Base-by-base conservation (phyloP, 2,113 vertebrate genomes). In the Coptodon rendalli region DNA sequence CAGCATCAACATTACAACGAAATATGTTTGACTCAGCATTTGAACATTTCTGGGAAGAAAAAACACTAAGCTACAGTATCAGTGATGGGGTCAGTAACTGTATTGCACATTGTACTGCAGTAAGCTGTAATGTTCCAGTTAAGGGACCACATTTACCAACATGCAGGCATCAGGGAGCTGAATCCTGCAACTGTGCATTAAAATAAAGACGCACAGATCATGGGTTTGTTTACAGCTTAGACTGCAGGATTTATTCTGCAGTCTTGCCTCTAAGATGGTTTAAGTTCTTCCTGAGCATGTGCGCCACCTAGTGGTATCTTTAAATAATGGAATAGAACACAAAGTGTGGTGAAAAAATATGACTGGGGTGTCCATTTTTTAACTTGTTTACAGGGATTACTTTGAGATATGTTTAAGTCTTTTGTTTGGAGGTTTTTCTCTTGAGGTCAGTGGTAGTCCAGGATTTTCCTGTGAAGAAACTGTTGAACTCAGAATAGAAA, bases 1-100 rank as follows among this genome's bases (percentile, higher is more conserved):
- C 52, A 22, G 52, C 19, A 0, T 53, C 0, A 53, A 53, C 19
- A 53, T 53, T 53, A 53, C 48, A 50, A 50, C 7, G 1, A 50
- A 50, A 19, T 2, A 0, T 6, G 52, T 53, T 53, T 53, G 52
- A 53, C n/a, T 53, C n/a, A 53, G 52, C 52, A 53, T 53, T 53
- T 22, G 52, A 22, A 22, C 52, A 53, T 53, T 53, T 53, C 19
- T 53, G 0, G 22, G 5, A 53, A 53, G n/a, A 53, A 53, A 53
- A 22, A 22, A 53, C 52, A 22, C 52, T 56, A 24, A 56, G 11
- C 53, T 12, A 22, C 53, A 56, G 22, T 56, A 56, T 11, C 53
- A 56, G 53, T 24, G 53, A 56, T 0, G 0, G 3, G 53, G n/a
- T 56, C 53, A 13, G 53, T 2, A 56, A 56, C 11, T 24, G 53